phyloP scores from a whole-genome alignment of 2,113 vertebrate genomes.

The Corvus hawaiiensis region DNA sequence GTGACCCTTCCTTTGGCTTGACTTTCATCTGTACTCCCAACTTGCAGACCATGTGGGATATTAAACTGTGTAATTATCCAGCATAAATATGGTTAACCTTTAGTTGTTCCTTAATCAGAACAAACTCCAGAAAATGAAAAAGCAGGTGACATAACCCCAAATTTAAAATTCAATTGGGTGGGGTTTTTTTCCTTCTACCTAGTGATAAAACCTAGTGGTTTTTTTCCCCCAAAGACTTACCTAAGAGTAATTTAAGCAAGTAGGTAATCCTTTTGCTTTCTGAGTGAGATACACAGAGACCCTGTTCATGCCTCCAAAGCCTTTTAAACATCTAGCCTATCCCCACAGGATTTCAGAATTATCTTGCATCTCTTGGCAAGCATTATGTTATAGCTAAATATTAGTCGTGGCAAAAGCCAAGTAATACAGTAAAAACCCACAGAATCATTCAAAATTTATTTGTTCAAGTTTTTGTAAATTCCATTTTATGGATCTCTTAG shows the following conservation, averaged over 20 bases:
- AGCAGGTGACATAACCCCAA: not conserved
- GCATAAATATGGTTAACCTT: not conserved
- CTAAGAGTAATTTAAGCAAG: not conserved
- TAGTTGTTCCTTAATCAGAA: not conserved
- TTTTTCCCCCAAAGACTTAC: not conserved
- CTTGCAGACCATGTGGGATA: not conserved
- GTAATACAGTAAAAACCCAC: not conserved
- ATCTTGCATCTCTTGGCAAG: conserved; percentile 3
- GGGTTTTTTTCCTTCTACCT: not conserved
- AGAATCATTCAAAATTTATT: not conserved
- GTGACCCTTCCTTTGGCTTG: not conserved
- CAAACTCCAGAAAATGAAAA: not conserved
- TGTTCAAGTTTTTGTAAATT: not conserved
- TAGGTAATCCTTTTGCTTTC: not conserved
- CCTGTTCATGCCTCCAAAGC: not conserved
- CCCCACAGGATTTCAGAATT: not conserved
- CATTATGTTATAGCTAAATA: conserved; percentile 7
- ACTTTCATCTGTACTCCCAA: not conserved
- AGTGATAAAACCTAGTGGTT: not conserved
- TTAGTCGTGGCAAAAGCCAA: not conserved
- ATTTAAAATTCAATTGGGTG: not conserved
- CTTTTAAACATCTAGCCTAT: not conserved
- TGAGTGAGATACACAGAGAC: not conserved
- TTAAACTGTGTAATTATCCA: not conserved
- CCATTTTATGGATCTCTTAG: not conserved